phyloP scores from a whole-genome alignment of 2,113 vertebrate species.

The Prietella phreatophila region DNA sequence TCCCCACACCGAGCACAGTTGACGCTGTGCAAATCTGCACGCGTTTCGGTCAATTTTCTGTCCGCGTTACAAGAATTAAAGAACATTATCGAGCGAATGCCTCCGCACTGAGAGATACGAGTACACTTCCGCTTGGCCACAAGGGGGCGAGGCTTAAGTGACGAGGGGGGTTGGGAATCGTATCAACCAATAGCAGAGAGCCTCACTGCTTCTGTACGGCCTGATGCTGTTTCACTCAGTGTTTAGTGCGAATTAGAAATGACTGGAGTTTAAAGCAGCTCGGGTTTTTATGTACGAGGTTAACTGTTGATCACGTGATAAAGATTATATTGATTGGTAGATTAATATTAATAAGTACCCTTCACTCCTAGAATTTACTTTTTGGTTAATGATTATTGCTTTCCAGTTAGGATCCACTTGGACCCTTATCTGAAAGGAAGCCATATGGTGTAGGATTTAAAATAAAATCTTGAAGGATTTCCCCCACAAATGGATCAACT shows the following conservation, averaged over 20 bases:
- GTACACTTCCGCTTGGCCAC: constrained; percentile 76
- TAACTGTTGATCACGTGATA: neutral
- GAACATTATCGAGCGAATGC: constrained; percentile 68
- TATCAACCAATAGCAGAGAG: constrained; percentile 22
- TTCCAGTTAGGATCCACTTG: neutral
- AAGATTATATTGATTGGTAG: neutral
- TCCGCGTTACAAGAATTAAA: constrained; percentile 57
- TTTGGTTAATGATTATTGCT: neutral
- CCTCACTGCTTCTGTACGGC: neutral
- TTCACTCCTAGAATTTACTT: neutral
- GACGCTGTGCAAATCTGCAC: neutral
- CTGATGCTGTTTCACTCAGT: neutral
- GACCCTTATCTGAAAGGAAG: neutral
- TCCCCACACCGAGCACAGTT: neutral
- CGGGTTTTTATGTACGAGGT: neutral
- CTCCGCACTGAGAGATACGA: constrained; percentile 75
- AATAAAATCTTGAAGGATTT: neutral
- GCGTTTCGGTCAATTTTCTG: constrained; percentile 27
- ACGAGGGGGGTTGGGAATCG: constrained; percentile 44
- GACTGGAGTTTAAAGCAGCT: neutral
- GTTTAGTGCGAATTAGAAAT: neutral
- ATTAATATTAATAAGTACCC: no score
- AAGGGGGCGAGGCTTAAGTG: constrained; percentile 63
- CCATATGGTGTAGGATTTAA: neutral
- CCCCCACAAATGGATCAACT: neutral